phyloP scores from a whole-genome alignment of 2,113 vertebrate species.

The Hucho hucho region DNA sequence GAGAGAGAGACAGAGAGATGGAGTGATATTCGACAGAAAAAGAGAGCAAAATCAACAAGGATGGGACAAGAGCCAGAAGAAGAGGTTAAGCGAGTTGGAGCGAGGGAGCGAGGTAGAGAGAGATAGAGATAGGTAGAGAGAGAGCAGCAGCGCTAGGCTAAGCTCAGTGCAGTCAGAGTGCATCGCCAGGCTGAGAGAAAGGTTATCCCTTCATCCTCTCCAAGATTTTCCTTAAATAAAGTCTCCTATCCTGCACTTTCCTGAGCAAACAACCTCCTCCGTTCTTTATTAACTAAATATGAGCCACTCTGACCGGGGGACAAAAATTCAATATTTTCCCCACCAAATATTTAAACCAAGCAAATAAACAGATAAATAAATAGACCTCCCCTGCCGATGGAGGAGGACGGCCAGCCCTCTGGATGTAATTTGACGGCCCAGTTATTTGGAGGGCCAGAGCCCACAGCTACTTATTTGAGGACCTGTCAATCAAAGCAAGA shows the following conservation, averaged over 20 bases:
- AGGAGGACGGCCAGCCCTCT: slow-evolving; percentile 73
- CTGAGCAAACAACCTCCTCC: slow-evolving; percentile 81
- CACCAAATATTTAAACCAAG: slow-evolving; percentile 92
- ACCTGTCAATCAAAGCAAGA: slow-evolving; percentile 83
- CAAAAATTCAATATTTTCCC: slow-evolving; percentile 90
- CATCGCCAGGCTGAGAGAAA: slow-evolving; percentile 67
- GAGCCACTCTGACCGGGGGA: slow-evolving; percentile 83
- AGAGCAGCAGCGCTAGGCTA: background rate
- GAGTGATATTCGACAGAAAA: slow-evolving; percentile 7
- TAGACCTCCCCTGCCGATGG: slow-evolving; percentile 77
- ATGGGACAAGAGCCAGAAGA: background rate
- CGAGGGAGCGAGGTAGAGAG: background rate
- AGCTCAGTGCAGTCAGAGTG: slow-evolving; percentile 54
- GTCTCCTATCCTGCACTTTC: slow-evolving; percentile 71
- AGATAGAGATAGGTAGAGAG: background rate
- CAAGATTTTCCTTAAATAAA: slow-evolving; percentile 80
- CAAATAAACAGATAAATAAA: slow-evolving; percentile 86
- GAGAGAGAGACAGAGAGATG: slow-evolving; percentile 17
- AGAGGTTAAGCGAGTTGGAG: background rate
- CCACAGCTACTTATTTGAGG: slow-evolving; percentile 89
- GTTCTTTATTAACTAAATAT: slow-evolving; percentile 91
- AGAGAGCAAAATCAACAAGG: background rate
- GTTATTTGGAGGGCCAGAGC: slow-evolving; percentile 88
- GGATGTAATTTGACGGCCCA: slow-evolving; percentile 92
- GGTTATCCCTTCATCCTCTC: slow-evolving; percentile 72